Evolutionary conservation across 2,888 invertebrate genomes (phyloP), one percentile per base, ranked within the genome.

Genomic region (Laothoe populi): DNA sequence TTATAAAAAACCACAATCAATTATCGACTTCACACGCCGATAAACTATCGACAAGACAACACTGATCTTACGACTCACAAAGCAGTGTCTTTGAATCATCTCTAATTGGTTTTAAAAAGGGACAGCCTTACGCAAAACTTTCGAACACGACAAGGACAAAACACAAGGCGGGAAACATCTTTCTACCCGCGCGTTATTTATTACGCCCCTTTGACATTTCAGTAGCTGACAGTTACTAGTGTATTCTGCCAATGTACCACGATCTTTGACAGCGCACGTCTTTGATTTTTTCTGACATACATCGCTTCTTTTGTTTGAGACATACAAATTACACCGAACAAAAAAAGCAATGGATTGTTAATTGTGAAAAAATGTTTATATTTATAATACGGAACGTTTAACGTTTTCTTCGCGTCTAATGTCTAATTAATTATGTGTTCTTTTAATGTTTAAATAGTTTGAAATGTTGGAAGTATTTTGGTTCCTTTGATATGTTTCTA

Each of bases 321-420:
- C 62, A 63, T 60, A 65, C 60, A 67, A 67, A 73, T 72, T 63
- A 58, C 48, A 53, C 48, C 79, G 72, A 89, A 90, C 90, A 90
- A 90, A 92, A 88, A 77, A 66, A 67, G 79, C 80, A 82, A 89
- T 87, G 90, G 86, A 81, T 90, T 88, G 86, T 86, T 90, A 86
- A 88, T 74, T 35, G 3, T 19, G 19, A 35, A 53, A 49, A 35
- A 53, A 19, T 31, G 26, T 16, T 4, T 53, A 0, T 35, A 53
- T 53, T 53, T 53, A 35, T 53, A 35, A 53, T 11, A 53, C 19
- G 19, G 53, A 53, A 31, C 60, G 64, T 67, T 66, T 77, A 74
- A 72, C 70, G 70, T 73, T 74, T 74, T 78, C 71, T 78, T 77
- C 72, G 70, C 70, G 72, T 67, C 69, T 58, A 68, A 70, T 80